Base-by-base conservation (phyloP, 2,888 invertebrate species). In the Trachelus tabidus region DNA sequence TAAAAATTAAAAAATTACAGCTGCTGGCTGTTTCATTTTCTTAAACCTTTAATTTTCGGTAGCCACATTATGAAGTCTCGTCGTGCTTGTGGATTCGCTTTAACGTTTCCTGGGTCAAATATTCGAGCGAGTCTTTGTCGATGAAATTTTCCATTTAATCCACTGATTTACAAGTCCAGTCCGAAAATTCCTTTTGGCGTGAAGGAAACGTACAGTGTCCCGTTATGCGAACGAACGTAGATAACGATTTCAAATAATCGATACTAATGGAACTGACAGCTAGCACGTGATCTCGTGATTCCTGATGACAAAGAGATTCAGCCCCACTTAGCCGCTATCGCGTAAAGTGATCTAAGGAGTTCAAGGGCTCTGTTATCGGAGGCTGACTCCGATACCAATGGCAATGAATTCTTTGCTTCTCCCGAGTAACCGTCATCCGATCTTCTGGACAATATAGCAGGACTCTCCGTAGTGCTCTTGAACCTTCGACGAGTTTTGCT, bases 281-380 rank as follows among this genome's bases (percentile, higher is more conserved):
- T 56, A 56, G 56, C 56, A 15, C 56, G 56, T 56, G 23, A 56
- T 56, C 56, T 23, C 15, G 15, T 40, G 37, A 78, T 69, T 69
- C 71, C 71, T 31, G 31, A 34, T 1, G 15, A 31, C 31, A 1
- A 34, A 12, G 6, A 9, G 2, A 71, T 80, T 92, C 93, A 94
- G 86, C 96, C 96, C 94, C 96, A 97, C 92, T 95, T 95, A 33
- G 97, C 96, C 78, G 97, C 97, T 90, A 97, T 95, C 81, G 96
- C 95, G 92, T 97, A 97, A 79, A 97, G 93, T 82, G 97, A 96
- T 92, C 96, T 95, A 88, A 97, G 93, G 84, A 97, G 92, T 92
- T 97, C 96, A 86, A 97, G 92, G 23, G 97, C 97, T 90, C 97
- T 93, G 34, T 95, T 94, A 87, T 97, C 97, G 23, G 97, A 94